Evolutionary conservation across 2,797 vertebrate species (phyloP).

Genomic region (Rhadinocentrus ornatus): DNA sequence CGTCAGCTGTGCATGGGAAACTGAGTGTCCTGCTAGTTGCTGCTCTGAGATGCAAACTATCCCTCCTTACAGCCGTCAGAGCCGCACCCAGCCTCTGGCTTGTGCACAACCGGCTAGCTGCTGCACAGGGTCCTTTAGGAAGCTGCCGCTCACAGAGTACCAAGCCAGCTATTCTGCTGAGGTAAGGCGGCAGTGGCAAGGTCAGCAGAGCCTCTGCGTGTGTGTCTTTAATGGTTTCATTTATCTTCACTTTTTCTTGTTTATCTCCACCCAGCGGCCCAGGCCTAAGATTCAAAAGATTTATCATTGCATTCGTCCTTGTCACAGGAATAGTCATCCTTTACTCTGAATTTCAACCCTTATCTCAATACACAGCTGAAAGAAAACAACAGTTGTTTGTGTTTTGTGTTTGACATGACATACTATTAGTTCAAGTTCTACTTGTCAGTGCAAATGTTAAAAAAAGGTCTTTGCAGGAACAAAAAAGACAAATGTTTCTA

Average conservation of each 20-base stretch:
- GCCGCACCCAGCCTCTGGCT: not conserved
- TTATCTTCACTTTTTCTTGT: not conserved
- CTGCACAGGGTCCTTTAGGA: not conserved
- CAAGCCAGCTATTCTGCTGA: constrained; percentile 20
- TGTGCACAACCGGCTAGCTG: not conserved
- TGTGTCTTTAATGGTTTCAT: not conserved
- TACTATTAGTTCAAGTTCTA: not conserved
- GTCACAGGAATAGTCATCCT: not conserved
- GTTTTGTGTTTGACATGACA: constrained; percentile 2
- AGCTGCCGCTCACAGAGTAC: constrained; percentile 24
- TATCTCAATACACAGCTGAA: constrained; percentile 26
- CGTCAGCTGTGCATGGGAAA: constrained; percentile 32
- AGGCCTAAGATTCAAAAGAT: constrained; percentile 4
- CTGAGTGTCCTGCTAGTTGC: constrained; percentile 1
- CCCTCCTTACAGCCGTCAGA: not conserved
- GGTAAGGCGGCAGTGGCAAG: constrained; percentile 15
- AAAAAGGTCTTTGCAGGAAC: not conserved
- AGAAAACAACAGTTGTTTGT: not conserved
- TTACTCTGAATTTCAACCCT: not conserved
- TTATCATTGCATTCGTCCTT: not conserved
- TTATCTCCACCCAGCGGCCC: constrained; percentile 22
- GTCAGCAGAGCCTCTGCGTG: not conserved
- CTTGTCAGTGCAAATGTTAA: not conserved
- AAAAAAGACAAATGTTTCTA: constrained; percentile 6
- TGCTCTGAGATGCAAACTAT: constrained; percentile 2